These are phyloP conservation scores for Bombus haemorrhoidalis DNA, from an alignment of 1,140 invertebrate genomes.

Conservation along the genomic window DNA sequence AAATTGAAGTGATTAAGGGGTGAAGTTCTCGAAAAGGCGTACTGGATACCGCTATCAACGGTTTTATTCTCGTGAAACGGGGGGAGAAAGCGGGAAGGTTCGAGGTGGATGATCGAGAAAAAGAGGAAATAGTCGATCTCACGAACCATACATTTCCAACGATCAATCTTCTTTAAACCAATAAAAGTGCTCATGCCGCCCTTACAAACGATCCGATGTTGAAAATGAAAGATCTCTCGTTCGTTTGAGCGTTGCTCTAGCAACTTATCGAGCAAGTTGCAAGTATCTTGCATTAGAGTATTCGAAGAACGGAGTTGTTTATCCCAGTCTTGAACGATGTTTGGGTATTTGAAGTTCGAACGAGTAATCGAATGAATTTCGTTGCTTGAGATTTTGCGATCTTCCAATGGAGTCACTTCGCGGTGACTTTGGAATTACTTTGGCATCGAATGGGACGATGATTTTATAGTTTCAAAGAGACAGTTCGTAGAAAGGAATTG, in stretches of 20 bases:
- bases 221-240: background rate
- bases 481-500: too few relatives aligned
- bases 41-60: background rate
- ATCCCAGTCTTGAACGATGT: background rate
- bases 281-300: background rate
- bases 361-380: background rate
- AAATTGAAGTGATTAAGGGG: background rate
- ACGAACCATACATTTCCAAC: constrained; percentile 9
- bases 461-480: too few relatives aligned
- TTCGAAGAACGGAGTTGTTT: background rate
- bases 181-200: background rate
- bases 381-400: too few relatives aligned
- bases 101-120: background rate
- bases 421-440: too few relatives aligned
- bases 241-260: background rate
- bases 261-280: background rate
- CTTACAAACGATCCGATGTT: background rate
- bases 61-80: background rate
- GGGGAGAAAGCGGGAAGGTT: too few relatives aligned
- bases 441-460: too few relatives aligned
- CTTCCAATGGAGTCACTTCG: too few relatives aligned
- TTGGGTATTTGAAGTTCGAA: background rate
- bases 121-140: background rate
- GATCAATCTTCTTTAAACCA: constrained; percentile 40
- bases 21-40: background rate